Conservation (phyloP, 1,140 invertebrate species). For the Drosophila pallidifrons region DNA sequence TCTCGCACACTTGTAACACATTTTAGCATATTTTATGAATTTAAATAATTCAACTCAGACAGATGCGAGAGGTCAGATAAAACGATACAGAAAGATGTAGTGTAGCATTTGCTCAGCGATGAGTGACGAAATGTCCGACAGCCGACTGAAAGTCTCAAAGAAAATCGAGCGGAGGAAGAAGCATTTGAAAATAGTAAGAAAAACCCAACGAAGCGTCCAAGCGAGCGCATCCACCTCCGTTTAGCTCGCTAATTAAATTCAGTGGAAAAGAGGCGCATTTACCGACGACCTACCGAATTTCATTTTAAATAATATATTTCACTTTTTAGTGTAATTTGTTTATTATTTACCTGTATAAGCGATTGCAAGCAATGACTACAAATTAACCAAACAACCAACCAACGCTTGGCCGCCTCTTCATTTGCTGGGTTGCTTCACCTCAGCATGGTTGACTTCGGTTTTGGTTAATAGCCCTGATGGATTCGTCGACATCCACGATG, state of each 20-base stretch:
- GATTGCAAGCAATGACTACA: constrained; percentile 12
- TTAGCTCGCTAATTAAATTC: constrained; percentile 80
- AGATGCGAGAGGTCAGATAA: constrained; percentile 65
- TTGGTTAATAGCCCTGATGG: constrained; percentile 60
- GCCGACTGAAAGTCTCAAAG: constrained; percentile 36
- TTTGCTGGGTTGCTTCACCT: constrained; percentile 2
- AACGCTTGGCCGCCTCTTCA: constrained; percentile 29
- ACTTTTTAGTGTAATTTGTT: constrained; percentile 68
- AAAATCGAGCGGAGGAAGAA: background rate
- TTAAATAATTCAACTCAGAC: constrained; percentile 75
- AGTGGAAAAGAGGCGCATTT: constrained; percentile 78
- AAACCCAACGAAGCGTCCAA: constrained; percentile 77
- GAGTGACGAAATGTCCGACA: constrained; percentile 66
- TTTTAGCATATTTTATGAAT: constrained; percentile 84
- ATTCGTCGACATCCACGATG: constrained; percentile 67
- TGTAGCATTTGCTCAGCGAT: constrained; percentile 63
- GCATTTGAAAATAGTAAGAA: constrained; percentile 33
- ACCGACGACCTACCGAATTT: constrained; percentile 54
- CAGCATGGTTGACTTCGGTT: background rate
- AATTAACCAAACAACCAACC: constrained; percentile 4
- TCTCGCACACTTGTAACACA: constrained; percentile 82
- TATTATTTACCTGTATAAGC: constrained; percentile 59
- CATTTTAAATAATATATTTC: constrained; percentile 65
- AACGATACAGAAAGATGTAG: constrained; percentile 4
- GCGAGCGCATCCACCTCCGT: constrained; percentile 79